Conservation (phyloP, 2,888 invertebrate genomes). For the Boloria euphrosyne region DNA sequence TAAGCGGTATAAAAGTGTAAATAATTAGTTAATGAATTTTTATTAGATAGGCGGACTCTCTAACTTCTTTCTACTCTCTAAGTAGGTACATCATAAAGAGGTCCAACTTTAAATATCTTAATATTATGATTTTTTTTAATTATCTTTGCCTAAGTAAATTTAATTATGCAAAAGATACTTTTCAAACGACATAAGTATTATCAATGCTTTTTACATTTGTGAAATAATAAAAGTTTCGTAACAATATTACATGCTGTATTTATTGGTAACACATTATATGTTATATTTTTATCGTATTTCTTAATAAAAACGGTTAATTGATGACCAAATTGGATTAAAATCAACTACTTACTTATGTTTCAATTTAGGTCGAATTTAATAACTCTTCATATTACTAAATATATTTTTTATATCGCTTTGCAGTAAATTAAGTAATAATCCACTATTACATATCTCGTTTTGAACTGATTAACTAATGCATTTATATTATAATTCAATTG, state of each 20-base stretch:
- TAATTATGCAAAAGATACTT: no score
- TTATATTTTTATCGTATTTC: slow-evolving; percentile 7
- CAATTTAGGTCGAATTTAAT: slow-evolving; percentile 17
- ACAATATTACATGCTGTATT: not conserved
- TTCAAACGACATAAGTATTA: no score
- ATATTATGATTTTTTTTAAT: no score
- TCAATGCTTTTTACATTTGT: no score
- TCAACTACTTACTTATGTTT: slow-evolving; percentile 9
- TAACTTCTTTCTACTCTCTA: no score
- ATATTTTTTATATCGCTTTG: slow-evolving; percentile 26
- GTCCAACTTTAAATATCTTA: no score
- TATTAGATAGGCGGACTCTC: no score
- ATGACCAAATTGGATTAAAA: slow-evolving; percentile 15
- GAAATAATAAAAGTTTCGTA: slow-evolving; percentile 4
- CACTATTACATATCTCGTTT: slow-evolving; percentile 31
- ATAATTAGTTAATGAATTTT: no score
- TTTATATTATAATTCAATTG: slow-evolving; percentile 11
- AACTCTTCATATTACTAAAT: slow-evolving; percentile 21
- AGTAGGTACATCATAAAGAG: no score
- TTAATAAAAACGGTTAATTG: slow-evolving; percentile 14
- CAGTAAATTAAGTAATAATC: slow-evolving; percentile 28
- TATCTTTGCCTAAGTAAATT: no score
- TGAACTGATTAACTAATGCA: slow-evolving; percentile 36
- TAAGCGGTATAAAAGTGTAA: no score
- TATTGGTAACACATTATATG: not conserved